Base-by-base conservation (phyloP, 2,113 vertebrate genomes). In the Oryzias melastigma region DNA sequence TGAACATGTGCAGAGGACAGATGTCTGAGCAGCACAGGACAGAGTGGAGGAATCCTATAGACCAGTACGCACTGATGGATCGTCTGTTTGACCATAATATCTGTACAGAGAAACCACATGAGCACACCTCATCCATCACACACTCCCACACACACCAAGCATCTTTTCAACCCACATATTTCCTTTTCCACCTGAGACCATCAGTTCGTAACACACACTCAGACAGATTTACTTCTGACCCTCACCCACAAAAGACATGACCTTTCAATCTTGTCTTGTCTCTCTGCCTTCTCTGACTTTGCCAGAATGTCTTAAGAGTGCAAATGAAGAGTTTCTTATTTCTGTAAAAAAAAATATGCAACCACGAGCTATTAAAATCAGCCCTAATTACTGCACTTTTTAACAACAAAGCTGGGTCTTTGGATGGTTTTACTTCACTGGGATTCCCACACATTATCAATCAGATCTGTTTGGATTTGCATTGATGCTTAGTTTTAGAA, bases 61-160 rank as follows among this genome's bases (percentile, higher is more conserved):
- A 77, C 77, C 71, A 76, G 71, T 81, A 81, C 68, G 27, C 71
- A 54, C 75, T 85, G 80, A 88, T 87, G 78, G 77, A 87, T 78
- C 74, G 73, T 82, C 74, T 85, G 75, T 85, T 88, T 81, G 81
- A 81, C 80, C 81, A 85, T 67, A 74, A 85, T 82, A 77, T 85
- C 63, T 82, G 83, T 80, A 61, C 79, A 82, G 79, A 87, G 82
- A 73, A 78, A 79, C 83, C 85, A 86, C 80, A 89, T 81, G 78
- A 87, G 80, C 50, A 66, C 77, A 86, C 61, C 80, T 83, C 82
- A 88, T 87, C 85, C 66, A 89, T 88, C 63, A 77, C 68, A 50
- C 47, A 63, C 46, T 54, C 42, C 58, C 54, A 57, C 25, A 48
- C 40, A 53, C 58, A 49, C 41, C 71, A 73, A 68, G 49, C 65